Base-by-base conservation (phyloP, 2,888 invertebrate genomes). In the Physocephala rufipes region DNA sequence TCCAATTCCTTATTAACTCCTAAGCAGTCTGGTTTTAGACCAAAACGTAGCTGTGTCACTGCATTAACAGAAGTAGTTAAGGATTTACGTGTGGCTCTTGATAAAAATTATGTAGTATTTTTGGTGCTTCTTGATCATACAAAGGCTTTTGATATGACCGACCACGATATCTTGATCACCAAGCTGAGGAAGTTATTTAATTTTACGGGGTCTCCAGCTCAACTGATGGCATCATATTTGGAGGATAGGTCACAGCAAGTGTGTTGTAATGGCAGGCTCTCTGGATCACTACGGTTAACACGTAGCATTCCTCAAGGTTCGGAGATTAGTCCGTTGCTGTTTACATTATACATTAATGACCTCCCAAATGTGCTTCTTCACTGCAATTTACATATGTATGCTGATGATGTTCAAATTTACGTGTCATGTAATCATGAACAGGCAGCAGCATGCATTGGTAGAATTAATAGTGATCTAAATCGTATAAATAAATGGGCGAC, bases 351-450 rank as follows among this genome's bases (percentile, higher is more conserved):
- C 24, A 55, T 55, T 24, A 55, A 55, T 21, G 53, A 19, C 53
- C 53, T 55, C 24, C 7, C 53, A 2, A 21, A 55, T 2, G 53
- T 55, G 53, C 21, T 55, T 13, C 13, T 21, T 24, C 24, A 24
- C 53, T 55, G 53, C 53, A 21, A 4, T 24, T 55, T 55, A 55
- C 53, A 55, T n/a, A 21, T 53, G 53, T 53, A 53, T n/a, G 58
- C 58, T 1, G 53, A 58, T 28, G 28, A 58, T 24, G 28, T 58
- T 13, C 58, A 58, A n/a, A 4, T 55, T 12, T 21, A 21, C 3
- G 5, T 21, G 12, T 55, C 21, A 1, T 21, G 13, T 5, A 55
- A 13, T n/a, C 9, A n/a, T 21, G 24, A 4, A 12, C 21, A 21
- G 3, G 16, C 19, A 55, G 53, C 19, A 2, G 24, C 21, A 55